Conservation (phyloP, 2,113 vertebrate species). For the Alosa alosa region DNA sequence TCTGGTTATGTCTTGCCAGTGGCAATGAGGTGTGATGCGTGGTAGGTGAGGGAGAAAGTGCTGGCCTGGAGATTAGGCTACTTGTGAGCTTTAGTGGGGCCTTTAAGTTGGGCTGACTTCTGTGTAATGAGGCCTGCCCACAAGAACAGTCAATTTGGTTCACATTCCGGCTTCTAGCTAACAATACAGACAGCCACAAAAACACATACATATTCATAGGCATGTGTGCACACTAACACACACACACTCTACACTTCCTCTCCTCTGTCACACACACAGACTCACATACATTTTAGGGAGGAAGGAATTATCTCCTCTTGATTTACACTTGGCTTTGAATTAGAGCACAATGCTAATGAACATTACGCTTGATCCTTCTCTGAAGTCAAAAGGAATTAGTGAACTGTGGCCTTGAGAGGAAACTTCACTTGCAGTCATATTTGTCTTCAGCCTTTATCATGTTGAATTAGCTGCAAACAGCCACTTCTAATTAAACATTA, state of each 20-base stretch:
- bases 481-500: constrained; percentile 52
- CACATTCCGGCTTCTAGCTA: background rate
- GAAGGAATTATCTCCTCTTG: background rate
- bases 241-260: background rate
- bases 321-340: constrained; percentile 31
- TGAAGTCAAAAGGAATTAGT: constrained; percentile 38
- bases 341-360: constrained; percentile 18
- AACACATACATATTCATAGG: background rate
- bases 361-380: constrained; percentile 36
- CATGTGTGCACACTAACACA: background rate
- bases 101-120: background rate
- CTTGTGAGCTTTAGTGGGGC: background rate
- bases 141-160: background rate
- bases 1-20: background rate
- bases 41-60: background rate
- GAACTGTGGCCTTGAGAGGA: constrained; percentile 29
- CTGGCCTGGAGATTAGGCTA: background rate
- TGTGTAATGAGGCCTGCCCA: background rate
- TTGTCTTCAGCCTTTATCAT: constrained; percentile 39
- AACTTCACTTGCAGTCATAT: constrained; percentile 37
- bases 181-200: background rate
- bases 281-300: background rate
- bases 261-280: background rate
- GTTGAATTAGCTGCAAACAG: constrained; percentile 50
- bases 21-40: background rate